These are phyloP conservation scores for Apogon hyalosoma DNA, from an alignment of 2,797 vertebrate genomes.

Conservation along the genomic window DNA sequence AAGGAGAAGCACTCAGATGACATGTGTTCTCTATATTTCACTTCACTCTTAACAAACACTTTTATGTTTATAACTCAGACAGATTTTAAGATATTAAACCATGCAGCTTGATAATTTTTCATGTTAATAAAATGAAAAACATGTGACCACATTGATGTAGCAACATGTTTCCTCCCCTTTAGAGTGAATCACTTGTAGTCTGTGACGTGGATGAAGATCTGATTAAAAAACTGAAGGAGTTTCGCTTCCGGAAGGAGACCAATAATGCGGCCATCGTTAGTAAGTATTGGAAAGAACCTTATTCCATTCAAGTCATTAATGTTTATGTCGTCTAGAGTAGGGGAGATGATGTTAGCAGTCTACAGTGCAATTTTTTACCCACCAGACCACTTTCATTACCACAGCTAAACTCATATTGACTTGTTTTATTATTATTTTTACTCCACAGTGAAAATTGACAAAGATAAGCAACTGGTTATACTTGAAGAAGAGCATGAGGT, in stretches of 20 bases:
- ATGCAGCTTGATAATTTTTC: too few species aligned
- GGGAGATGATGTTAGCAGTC: background rate
- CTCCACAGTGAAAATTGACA: constrained; percentile 86
- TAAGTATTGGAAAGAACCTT: constrained; percentile 65
- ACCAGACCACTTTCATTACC: background rate
- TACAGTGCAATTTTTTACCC: background rate
- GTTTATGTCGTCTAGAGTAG: background rate
- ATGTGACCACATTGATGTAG: background rate
- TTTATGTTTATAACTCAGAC: too few species aligned
- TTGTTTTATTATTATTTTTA: background rate
- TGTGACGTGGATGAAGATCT: constrained; percentile 85
- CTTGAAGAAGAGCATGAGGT: constrained; percentile 86
- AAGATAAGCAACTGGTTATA: constrained; percentile 84
- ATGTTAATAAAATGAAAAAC: too few species aligned
- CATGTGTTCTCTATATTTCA: too few species aligned
- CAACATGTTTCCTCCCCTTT: background rate
- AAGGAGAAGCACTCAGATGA: too few species aligned
- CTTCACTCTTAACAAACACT: too few species aligned
- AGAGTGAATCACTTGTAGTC: constrained; percentile 86
- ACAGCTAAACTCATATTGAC: background rate
- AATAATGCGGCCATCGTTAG: constrained; percentile 87
- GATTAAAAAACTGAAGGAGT: constrained; percentile 81
- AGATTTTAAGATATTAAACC: too few species aligned
- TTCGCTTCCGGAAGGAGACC: constrained; percentile 87
- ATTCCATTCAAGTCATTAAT: background rate